Base-by-base conservation (phyloP, 2,888 invertebrate genomes). In the Ophion costatus region DNA sequence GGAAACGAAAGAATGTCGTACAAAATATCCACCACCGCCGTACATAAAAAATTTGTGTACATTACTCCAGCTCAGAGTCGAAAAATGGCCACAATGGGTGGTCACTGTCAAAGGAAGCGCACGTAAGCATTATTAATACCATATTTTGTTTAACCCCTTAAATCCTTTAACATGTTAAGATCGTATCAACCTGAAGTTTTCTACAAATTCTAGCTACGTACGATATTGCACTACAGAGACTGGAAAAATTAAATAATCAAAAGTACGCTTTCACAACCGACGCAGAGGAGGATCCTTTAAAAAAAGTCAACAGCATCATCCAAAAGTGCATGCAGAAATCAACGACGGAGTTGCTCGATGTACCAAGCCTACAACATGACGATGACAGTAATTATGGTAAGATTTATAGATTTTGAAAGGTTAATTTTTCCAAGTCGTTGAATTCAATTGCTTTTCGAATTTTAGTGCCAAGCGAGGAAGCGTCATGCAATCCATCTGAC, bases 231-330 rank as follows among this genome's bases (percentile, higher is more conserved):
- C n/a, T 80, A 6, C 24, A 57, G 59, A 29, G 74, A n/a, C 24
- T 74, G 6, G 33, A 80, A n/a, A 80, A 66, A 59, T 29, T 80
- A 11, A 66, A 59, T 20, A 66, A 24, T 5, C n/a, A 57, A n/a
- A 11, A n/a, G 5, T 80, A 80, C 24, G 80, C 73, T 33, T 80
- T 71, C 51, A 80, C 71, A 2, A 66, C 80, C 11, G 73, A 80
- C 59, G 66, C 24, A 6, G 73, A 73, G 38, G 14, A 10, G 4
- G 24, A 71, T n/a, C 57, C 57, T 2, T 2, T 33, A 17, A 66
- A 14, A 17, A 80, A 66, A 73, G 71, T 73, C 1, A 20, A 14
- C 7, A 14, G 11, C 0, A 57, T 61, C 11, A 51, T 29, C 6
- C 29, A 70, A 63, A 45, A 45, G 17, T 61, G 69, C 4, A 57